phyloP scores from a whole-genome alignment of 2,888 invertebrate genomes.

The Sphaerophoria rueppellii region DNA sequence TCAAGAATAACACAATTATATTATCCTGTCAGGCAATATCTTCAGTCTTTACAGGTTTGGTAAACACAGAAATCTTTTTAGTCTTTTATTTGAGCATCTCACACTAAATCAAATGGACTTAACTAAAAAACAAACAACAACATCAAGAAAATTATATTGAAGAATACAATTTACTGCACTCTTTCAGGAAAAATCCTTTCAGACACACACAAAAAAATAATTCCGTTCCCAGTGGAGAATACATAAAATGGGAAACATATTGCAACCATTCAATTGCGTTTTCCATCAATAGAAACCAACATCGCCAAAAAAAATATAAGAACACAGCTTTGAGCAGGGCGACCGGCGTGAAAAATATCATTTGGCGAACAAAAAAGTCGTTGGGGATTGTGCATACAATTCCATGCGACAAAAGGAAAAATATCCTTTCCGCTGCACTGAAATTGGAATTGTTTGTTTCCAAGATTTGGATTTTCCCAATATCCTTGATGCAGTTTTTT shows the following conservation, averaged over 20 bases:
- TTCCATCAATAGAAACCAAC: slow-evolving; percentile 31
- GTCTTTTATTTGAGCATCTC: slow-evolving; percentile 13
- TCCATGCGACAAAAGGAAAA: not conserved
- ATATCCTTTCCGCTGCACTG: not conserved
- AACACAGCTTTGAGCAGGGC: slow-evolving; percentile 30
- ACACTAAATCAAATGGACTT: slow-evolving; percentile 6
- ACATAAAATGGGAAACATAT: slow-evolving; percentile 17
- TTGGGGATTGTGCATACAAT: slow-evolving; percentile 9
- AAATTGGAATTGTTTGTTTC: slow-evolving; percentile 17
- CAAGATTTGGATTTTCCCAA: slow-evolving; percentile 29
- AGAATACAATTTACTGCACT: slow-evolving; percentile 55
- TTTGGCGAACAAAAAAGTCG: not conserved
- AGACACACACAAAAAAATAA: slow-evolving; percentile 10
- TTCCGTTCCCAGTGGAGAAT: slow-evolving; percentile 4
- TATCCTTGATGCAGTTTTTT: slow-evolving; percentile 62
- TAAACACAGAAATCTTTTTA: slow-evolving; percentile 53
- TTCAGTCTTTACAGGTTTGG: slow-evolving; percentile 57
- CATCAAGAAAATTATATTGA: slow-evolving; percentile 49
- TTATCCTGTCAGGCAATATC: slow-evolving; percentile 64
- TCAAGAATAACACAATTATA: slow-evolving; percentile 59
- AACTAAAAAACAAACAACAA: not conserved
- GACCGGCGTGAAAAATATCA: not conserved
- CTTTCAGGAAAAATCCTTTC: slow-evolving; percentile 19
- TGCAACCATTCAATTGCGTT: slow-evolving; percentile 59
- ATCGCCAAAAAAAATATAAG: not conserved